These are phyloP conservation scores for Sabatieria punctata DNA, from an alignment of 2,888 invertebrate species.

Conservation along the genomic window DNA sequence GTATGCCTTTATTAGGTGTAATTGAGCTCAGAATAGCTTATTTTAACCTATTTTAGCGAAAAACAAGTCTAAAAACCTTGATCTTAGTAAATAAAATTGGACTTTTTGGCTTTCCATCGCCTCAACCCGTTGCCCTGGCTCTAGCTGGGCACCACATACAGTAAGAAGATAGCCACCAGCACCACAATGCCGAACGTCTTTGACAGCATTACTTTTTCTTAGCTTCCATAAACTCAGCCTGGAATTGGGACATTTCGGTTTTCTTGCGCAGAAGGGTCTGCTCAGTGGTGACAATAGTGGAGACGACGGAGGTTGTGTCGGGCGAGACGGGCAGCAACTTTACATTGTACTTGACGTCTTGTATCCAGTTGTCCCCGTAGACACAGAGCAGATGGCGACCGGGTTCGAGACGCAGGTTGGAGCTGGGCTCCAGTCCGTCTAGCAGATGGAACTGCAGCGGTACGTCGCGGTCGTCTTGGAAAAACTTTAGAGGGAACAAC, in stretches of 20 bases:
- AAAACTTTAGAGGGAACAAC: slow-evolving; percentile 26
- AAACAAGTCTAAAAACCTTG: too few species aligned
- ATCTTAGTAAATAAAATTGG: too few species aligned
- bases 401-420: slow-evolving; percentile 6
- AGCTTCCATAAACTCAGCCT: slow-evolving; percentile 24
- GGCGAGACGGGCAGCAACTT: neutral
- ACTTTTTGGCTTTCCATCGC: too few species aligned
- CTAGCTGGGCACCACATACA: too few species aligned
- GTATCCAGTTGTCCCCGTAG: slow-evolving; percentile 32
- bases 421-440: slow-evolving; percentile 15
- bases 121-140: too few species aligned
- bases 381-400: slow-evolving; percentile 26
- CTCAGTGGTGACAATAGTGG: slow-evolving; percentile 11
- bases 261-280: slow-evolving; percentile 20
- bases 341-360: slow-evolving; percentile 18
- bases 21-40: too few species aligned
- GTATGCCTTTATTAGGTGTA: too few species aligned
- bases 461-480: slow-evolving; percentile 29
- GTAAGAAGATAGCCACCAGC: too few species aligned
- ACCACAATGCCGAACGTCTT: too few species aligned
- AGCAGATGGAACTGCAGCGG: slow-evolving; percentile 19
- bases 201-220: slow-evolving; percentile 25
- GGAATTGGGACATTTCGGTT: slow-evolving; percentile 25
- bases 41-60: too few species aligned
- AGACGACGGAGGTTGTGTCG: neutral